These are phyloP conservation scores for Apodemus sylvaticus DNA, from an alignment of 2,113 vertebrate species.

Conservation along the genomic window DNA sequence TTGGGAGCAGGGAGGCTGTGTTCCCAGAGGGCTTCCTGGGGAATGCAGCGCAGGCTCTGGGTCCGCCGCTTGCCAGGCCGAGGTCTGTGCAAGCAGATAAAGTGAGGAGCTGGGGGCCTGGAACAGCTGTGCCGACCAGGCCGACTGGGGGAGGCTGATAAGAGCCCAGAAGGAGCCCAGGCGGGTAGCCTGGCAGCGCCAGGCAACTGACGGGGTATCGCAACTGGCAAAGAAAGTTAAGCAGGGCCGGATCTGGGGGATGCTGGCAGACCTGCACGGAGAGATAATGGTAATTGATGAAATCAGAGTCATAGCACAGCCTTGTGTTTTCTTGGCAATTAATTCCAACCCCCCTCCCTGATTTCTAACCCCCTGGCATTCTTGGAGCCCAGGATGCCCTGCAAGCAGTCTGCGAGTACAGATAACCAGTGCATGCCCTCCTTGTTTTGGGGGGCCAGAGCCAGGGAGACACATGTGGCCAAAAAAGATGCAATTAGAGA, in stretches of 20 bases:
- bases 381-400: conserved; percentile 84
- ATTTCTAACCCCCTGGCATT: conserved; percentile 83
- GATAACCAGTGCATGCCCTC: conserved; percentile 88
- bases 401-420: conserved; percentile 82
- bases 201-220: conserved; percentile 87
- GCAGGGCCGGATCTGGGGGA: conserved; percentile 85
- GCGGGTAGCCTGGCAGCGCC: conserved; percentile 81
- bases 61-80: conserved; percentile 89
- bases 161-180: conserved; percentile 89
- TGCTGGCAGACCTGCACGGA: conserved; percentile 82
- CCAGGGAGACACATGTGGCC: conserved; percentile 37
- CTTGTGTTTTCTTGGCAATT: conserved; percentile 85
- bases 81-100: conserved; percentile 95
- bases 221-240: conserved; percentile 88
- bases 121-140: conserved; percentile 90
- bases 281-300: conserved; percentile 92
- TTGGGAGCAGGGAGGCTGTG: conserved; percentile 83
- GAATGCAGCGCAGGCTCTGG: conserved; percentile 77
- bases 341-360: conserved; percentile 79
- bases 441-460: conserved; percentile 78
- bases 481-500: conserved; percentile 75
- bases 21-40: conserved; percentile 85
- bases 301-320: conserved; percentile 88
- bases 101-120: conserved; percentile 86
- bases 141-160: conserved; percentile 95